phyloP scores from a whole-genome alignment of 2,113 vertebrate genomes.

The Oenanthe melanoleuca region DNA sequence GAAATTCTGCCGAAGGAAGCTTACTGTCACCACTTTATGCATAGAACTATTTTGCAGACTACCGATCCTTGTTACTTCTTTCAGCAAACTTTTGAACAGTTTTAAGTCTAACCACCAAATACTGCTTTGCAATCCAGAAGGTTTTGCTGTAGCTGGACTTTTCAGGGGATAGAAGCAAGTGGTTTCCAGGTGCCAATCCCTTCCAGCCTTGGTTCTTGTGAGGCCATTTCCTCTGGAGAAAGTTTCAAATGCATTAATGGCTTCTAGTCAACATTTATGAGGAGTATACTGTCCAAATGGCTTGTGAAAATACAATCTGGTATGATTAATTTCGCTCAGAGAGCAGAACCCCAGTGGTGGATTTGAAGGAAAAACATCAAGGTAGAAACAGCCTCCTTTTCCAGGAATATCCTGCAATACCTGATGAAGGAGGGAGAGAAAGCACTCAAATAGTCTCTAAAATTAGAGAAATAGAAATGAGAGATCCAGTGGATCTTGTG shows the following conservation, averaged over 20 bases:
- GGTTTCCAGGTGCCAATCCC: neutral
- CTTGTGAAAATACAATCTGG: neutral
- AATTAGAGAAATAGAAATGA: neutral
- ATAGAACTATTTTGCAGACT: neutral
- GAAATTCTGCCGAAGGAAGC: neutral
- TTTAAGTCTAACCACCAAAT: neutral
- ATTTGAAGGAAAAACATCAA: neutral
- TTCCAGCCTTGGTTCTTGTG: neutral
- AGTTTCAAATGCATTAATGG: neutral
- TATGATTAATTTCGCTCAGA: slow-evolving; percentile 2
- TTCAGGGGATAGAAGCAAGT: neutral
- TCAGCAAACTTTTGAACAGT: neutral
- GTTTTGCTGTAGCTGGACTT: neutral
- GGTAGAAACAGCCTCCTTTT: neutral
- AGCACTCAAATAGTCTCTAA: neutral
- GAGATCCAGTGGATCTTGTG: neutral
- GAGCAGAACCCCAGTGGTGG: neutral
- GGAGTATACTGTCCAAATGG: neutral
- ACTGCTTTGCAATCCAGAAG: neutral
- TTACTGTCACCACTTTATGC: neutral
- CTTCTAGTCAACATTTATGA: neutral
- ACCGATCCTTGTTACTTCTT: neutral
- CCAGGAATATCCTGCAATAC: neutral
- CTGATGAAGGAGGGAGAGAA: neutral
- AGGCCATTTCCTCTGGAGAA: neutral